Percentiles rank a stretch among this genome's conserved stretches.
phyloP scores from a whole-genome alignment of 2,888 invertebrate species.

The Ferdinandea cuprea region DNA sequence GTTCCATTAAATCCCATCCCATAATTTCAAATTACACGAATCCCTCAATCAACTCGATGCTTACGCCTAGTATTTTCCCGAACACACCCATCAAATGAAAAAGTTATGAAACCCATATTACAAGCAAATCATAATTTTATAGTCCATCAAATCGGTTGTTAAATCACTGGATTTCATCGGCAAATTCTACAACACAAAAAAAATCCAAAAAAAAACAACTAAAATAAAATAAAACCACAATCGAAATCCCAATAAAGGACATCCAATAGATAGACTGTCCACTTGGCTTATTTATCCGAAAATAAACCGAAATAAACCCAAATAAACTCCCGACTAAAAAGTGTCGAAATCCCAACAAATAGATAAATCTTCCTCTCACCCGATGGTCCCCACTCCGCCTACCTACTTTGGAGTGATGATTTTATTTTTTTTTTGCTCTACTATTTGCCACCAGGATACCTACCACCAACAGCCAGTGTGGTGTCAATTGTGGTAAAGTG shows the following conservation, averaged over 20 bases:
- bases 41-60: no score
- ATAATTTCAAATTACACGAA: no score
- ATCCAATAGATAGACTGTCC: conserved; percentile 31
- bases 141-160: conserved; percentile 59
- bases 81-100: conserved; percentile 34
- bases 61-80: conserved; percentile 32
- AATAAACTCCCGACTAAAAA: conserved; percentile 70
- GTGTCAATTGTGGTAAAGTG: conserved; percentile 73
- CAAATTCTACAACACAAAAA: conserved; percentile 31
- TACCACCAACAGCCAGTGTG: conserved; percentile 43
- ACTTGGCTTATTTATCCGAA: conserved; percentile 56
- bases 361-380: conserved; percentile 72
- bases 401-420: conserved; percentile 20
- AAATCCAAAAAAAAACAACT: neutral
- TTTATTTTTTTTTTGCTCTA: conserved; percentile 24
- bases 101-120: conserved; percentile 35
- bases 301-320: conserved; percentile 72
- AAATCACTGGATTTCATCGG: conserved; percentile 46
- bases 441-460: conserved; percentile 18
- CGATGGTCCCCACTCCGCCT: conserved; percentile 32
- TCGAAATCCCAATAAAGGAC: conserved; percentile 47
- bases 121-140: conserved; percentile 68
- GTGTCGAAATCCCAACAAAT: conserved; percentile 73
- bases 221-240: conserved; percentile 16
- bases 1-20: no score